phyloP scores from a whole-genome alignment of 1,140 invertebrate species.

The Lysiphlebus fabarum region DNA sequence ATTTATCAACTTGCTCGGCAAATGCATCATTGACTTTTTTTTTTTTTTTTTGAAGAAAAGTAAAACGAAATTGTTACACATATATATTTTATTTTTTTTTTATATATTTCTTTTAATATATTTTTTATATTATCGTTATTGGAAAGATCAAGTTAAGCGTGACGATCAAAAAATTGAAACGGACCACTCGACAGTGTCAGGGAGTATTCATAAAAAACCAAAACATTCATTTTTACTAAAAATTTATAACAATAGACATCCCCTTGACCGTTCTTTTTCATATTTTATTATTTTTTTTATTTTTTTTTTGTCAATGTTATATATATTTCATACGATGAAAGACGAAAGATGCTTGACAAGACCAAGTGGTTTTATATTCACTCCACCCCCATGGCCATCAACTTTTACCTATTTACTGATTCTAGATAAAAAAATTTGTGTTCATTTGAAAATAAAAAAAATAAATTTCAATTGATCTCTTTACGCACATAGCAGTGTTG shows the following conservation, averaged over 20 bases:
- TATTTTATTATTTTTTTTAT: no score
- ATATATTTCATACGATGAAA: no score
- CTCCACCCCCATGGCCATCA: slow-evolving; percentile 5
- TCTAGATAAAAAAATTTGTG: no score
- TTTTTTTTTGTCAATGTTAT: slow-evolving; percentile 3
- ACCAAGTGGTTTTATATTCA: neutral
- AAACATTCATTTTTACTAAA: slow-evolving; percentile 18
- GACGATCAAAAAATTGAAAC: slow-evolving; percentile 9
- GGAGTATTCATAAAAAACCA: slow-evolving; percentile 16
- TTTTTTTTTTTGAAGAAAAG: neutral
- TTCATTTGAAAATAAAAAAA: no score
- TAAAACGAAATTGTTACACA: slow-evolving; percentile 1
- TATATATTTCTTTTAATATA: neutral
- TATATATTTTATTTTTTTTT: neutral
- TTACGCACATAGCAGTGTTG: no score
- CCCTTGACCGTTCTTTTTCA: neutral
- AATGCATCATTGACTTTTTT: no score
- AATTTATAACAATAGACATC: slow-evolving; percentile 5
- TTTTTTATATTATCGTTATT: slow-evolving; percentile 6
- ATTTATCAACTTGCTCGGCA: slow-evolving; percentile 5
- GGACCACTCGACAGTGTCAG: slow-evolving; percentile 11
- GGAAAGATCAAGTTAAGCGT: slow-evolving; percentile 3
- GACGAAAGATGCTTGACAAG: slow-evolving; percentile 8
- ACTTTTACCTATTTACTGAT: neutral
- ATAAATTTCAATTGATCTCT: no score